These are phyloP conservation scores for Brachyistius frenatus DNA, from an alignment of 2,113 vertebrate species.

Conservation along the genomic window DNA sequence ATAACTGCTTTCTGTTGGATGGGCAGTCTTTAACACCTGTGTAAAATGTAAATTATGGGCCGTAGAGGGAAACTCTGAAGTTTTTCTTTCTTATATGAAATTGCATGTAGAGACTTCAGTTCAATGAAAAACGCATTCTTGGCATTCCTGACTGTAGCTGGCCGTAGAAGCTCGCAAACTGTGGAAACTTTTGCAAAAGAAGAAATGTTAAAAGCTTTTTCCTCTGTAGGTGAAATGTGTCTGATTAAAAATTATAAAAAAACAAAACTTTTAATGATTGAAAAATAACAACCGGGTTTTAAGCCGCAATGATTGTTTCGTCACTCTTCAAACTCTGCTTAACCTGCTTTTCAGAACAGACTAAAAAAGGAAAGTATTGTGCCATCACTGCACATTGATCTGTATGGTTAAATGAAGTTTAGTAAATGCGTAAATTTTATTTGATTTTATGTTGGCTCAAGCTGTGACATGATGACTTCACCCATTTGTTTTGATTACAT, in stretches of 20 bases:
- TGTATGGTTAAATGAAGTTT: conserved; percentile 63
- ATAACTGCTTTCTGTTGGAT: neutral
- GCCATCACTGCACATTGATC: conserved; percentile 55
- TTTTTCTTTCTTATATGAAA: conserved; percentile 20
- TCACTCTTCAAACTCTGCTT: neutral
- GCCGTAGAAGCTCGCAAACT: conserved; percentile 1
- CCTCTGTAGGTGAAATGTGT: conserved; percentile 9
- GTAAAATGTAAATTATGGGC: conserved; percentile 1
- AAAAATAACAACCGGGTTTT: neutral
- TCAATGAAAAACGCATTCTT: conserved; percentile 19
- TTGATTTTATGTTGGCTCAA: conserved; percentile 68
- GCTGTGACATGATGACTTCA: conserved; percentile 71
- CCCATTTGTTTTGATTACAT: conserved; percentile 78
- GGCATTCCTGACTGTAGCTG: conserved; percentile 5
- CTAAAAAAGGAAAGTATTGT: conserved; percentile 5
- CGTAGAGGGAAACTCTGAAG: conserved; percentile 15
- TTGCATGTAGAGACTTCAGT: conserved; percentile 18
- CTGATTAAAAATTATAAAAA: conserved; percentile 12
- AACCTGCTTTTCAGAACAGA: conserved; percentile 30
- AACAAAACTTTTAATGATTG: neutral
- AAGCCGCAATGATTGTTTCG: conserved; percentile 3
- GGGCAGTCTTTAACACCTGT: neutral
- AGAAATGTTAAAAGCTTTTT: conserved; percentile 3
- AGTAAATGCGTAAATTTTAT: conserved; percentile 72
- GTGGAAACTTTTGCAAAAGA: neutral